Evolutionary conservation across 1,140 invertebrate genomes (phyloP).

Genomic region (Drosophila novamexicana): DNA sequence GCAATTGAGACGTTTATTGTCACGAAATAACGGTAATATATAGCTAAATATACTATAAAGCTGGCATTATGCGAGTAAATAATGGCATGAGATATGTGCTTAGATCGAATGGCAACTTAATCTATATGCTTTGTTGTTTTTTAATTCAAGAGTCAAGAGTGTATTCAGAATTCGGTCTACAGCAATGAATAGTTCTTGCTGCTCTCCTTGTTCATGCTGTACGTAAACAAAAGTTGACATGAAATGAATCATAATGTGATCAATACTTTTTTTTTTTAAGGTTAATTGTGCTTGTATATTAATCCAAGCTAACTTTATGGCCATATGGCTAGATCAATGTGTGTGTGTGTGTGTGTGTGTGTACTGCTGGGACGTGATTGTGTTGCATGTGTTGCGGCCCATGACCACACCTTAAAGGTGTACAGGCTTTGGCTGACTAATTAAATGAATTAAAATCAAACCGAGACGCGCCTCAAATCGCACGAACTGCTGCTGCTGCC

Average conservation of each 20-base stretch:
- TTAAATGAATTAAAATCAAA: neutral
- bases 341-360: neutral
- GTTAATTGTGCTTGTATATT: neutral
- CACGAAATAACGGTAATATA: no score
- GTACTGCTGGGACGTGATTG: neutral
- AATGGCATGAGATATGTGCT: no score
- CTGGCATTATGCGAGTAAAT: no score
- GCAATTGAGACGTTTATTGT: neutral
- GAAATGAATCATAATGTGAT: neutral
- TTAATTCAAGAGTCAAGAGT: no score
- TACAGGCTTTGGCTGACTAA: neutral
- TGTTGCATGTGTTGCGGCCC: neutral
- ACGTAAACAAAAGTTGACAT: neutral
- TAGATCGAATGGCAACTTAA: no score
- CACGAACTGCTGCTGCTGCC: constrained; percentile 1
- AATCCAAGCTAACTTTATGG: neutral
- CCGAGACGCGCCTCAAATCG: constrained; percentile 22
- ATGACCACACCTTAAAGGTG: constrained; percentile 18
- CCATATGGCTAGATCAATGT: constrained; percentile 4
- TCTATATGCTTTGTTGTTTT: no score
- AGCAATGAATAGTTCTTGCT: neutral
- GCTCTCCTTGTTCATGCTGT: neutral
- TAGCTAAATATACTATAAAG: no score
- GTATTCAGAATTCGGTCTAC: no score
- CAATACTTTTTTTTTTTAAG: neutral